Evolutionary conservation across 2,797 vertebrate genomes (phyloP), one percentile per base, ranked within the genome.

Genomic region (Fringilla coelebs): DNA sequence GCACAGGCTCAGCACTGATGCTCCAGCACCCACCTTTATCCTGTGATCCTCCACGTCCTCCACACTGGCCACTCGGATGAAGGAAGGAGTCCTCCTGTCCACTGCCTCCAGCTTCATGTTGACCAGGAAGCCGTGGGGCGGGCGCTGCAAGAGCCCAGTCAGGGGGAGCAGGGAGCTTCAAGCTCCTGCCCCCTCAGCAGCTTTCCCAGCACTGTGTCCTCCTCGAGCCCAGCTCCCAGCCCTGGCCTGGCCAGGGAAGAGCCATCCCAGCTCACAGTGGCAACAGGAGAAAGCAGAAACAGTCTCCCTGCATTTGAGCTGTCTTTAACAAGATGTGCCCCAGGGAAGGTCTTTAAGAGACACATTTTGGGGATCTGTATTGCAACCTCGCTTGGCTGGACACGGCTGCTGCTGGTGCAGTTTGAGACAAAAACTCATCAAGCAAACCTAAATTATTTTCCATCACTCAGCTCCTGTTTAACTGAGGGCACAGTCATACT

Each of bases 21-120:
- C 31, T 82, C 41, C 41, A 85, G 52, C 58, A 79, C 95, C 52
- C 79, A 99, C 99, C 98, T 99, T 99, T 97, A 99, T 98, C 93
- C 99, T 98, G 97, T 99, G 98, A 54, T 98, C 98, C 95, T 99
- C 99, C 29, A 99, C 98, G 1, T 99, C 99, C 84, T 99, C 98
- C 96, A 99, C 99, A 2, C 98, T 99, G 77, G 99, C 98, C 88
- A 99, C 99, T 66, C 99, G 98, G 84, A 99, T 98, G 95, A 99
- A 98, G 86, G 98, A 98, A 10, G 99, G 99, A 94, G 98, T 99
- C 95, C 99, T 98, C 86, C 98, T 98, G 97, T 99, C 99, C 97
- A 99, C 99, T 2, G 98, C 98, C 92, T 99, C 99, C 94, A 99
- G 97, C 95, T 99, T 99, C 99, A 99, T 99, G 97, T 99, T 99